phyloP scores from a whole-genome alignment of 1,140 invertebrate genomes.

The Ctenoplectra terminalis region DNA sequence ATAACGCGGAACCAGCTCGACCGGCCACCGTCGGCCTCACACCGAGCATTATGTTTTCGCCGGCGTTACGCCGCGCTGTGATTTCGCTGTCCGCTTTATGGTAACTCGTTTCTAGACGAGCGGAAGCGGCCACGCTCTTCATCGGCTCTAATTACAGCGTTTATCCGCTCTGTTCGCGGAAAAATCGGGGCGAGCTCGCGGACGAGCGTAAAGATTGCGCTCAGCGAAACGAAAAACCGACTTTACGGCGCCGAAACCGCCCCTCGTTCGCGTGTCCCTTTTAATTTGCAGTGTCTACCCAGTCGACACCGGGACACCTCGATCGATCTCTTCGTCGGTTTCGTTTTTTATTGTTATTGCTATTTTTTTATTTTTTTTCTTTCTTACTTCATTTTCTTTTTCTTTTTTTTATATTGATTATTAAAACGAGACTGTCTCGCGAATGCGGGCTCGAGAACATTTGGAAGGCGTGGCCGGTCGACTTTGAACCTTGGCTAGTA shows the following conservation, averaged over 20 bases:
- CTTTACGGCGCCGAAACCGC: constrained; percentile 23
- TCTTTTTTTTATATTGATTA: too few relatives aligned
- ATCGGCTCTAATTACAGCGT: constrained; percentile 57
- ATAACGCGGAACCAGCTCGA: constrained; percentile 56
- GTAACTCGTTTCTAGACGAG: constrained; percentile 51
- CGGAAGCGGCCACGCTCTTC: constrained; percentile 46
- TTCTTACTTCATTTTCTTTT: rapidly evolving
- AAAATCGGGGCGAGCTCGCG: constrained; percentile 24
- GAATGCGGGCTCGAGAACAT: too few relatives aligned
- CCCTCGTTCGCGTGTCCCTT: neutral
- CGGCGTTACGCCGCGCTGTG: constrained; percentile 27
- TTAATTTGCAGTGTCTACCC: neutral
- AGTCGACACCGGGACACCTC: neutral
- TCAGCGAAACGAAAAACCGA: neutral
- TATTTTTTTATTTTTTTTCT: neutral
- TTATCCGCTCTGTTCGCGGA: constrained; percentile 28
- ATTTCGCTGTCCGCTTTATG: constrained; percentile 49
- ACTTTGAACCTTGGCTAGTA: too few relatives aligned
- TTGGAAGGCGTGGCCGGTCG: too few relatives aligned
- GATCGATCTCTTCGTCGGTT: neutral
- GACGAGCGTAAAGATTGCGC: neutral
- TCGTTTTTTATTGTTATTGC: neutral
- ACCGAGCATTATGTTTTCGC: constrained; percentile 54
- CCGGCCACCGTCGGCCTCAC: constrained; percentile 3
- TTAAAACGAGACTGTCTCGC: too few relatives aligned